Evolutionary conservation across 2,888 invertebrate species (phyloP).

Genomic region (Campaea margaritaria): DNA sequence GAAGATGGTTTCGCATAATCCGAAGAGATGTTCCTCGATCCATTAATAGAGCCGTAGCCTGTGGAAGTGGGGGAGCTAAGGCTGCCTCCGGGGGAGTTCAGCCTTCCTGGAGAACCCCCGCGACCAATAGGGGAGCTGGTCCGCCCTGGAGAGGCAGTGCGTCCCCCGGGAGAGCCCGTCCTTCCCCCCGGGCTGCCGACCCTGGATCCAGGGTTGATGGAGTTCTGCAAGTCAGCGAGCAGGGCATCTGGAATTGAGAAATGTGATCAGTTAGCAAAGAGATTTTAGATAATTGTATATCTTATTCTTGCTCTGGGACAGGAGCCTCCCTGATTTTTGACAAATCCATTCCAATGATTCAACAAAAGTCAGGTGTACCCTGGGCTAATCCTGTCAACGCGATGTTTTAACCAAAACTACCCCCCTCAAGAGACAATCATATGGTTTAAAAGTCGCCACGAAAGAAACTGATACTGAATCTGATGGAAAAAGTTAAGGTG

Average conservation of each 20-base stretch:
- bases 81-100: slow-evolving; percentile 78
- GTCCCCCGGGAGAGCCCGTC: slow-evolving; percentile 81
- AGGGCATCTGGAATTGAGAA: slow-evolving; percentile 92
- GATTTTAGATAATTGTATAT: too few relatives aligned
- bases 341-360: too few relatives aligned
- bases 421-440: too few relatives aligned
- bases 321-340: too few relatives aligned
- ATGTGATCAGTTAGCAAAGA: slow-evolving; percentile 3
- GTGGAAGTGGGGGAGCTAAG: slow-evolving; percentile 84
- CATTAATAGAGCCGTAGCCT: slow-evolving; percentile 93
- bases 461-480: too few relatives aligned
- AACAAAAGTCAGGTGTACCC: too few relatives aligned
- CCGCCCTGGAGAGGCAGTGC: slow-evolving; percentile 42
- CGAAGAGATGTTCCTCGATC: slow-evolving; percentile 82
- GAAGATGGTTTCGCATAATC: slow-evolving; percentile 86
- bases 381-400: too few relatives aligned
- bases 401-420: too few relatives aligned
- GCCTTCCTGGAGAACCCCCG: slow-evolving; percentile 82
- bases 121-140: slow-evolving; percentile 56
- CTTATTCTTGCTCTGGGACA: too few relatives aligned
- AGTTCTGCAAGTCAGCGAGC: slow-evolving; percentile 97
- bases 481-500: too few relatives aligned
- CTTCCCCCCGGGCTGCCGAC: slow-evolving; percentile 75
- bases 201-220: slow-evolving; percentile 88
- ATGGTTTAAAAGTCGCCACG: too few relatives aligned